Percentiles rank a stretch among this genome's conserved stretches.
phyloP scores from a whole-genome alignment of 2,797 vertebrate genomes.

The Centroberyx gerrardi region DNA sequence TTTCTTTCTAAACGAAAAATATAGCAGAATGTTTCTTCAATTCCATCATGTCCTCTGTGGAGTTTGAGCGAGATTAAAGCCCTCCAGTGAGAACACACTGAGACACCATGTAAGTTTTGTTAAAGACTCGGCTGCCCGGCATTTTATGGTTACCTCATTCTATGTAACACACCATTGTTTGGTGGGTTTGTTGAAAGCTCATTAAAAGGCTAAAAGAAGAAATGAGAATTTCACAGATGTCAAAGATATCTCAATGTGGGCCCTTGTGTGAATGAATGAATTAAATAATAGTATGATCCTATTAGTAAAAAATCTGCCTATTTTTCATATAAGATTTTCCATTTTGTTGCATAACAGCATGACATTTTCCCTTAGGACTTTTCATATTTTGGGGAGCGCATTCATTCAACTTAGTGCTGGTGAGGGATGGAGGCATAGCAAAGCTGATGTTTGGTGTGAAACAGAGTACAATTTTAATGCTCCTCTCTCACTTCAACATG shows the following conservation, averaged over 20 bases:
- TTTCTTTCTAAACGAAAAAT: constrained; percentile 44
- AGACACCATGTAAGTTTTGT: constrained; percentile 46
- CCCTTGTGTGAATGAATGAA: constrained; percentile 6
- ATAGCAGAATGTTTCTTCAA: constrained; percentile 51
- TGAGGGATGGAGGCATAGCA: neutral
- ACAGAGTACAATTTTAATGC: constrained; percentile 40
- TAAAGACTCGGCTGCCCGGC: constrained; percentile 23
- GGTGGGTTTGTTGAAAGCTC: constrained; percentile 4
- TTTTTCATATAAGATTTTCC: neutral
- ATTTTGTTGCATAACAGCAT: too few species aligned
- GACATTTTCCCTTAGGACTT: too few species aligned
- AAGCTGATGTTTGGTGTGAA: constrained; percentile 31
- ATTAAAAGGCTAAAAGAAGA: constrained; percentile 6
- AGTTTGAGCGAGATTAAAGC: constrained; percentile 46
- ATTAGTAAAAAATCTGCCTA: neutral
- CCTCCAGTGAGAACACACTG: constrained; percentile 34
- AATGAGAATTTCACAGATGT: constrained; percentile 14
- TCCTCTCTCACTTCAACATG: constrained; percentile 61
- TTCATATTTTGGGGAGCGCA: neutral
- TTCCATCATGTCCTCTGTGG: constrained; percentile 42
- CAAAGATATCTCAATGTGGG: neutral
- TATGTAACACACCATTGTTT: constrained; percentile 20
- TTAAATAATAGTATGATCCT: neutral
- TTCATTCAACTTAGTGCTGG: neutral
- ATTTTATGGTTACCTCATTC: constrained; percentile 36